A percentile compares a stretch with the other conserved stretches of the same genome.
phyloP scores from a whole-genome alignment of 1,140 invertebrate genomes.

The Pygmarrhopalites habei region DNA sequence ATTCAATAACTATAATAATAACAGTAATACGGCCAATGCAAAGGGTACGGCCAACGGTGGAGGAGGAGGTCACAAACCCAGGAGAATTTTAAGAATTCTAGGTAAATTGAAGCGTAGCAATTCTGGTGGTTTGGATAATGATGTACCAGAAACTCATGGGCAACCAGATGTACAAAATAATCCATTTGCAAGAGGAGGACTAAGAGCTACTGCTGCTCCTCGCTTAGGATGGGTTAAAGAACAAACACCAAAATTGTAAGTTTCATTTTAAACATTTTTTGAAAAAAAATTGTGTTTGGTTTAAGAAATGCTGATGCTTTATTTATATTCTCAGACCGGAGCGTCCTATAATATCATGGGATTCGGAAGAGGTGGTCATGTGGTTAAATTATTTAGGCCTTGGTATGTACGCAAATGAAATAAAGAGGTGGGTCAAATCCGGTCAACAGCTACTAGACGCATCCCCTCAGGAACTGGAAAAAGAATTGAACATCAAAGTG shows the following conservation, averaged over 20 bases:
- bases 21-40: background rate
- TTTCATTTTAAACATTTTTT: background rate
- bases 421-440: constrained; percentile 70
- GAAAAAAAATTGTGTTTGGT: too few species aligned
- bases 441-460: constrained; percentile 73
- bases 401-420: constrained; percentile 69
- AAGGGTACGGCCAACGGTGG: background rate
- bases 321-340: constrained; percentile 46
- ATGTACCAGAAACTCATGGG: constrained; percentile 48
- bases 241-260: constrained; percentile 25
- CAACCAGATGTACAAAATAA: background rate
- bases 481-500: constrained; percentile 70
- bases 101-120: constrained; percentile 59
- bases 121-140: constrained; percentile 60
- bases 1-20: too few species aligned
- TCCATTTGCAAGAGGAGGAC: constrained; percentile 59
- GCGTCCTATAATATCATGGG: constrained; percentile 66
- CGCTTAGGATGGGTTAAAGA: constrained; percentile 60
- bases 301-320: too few species aligned
- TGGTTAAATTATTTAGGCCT: constrained; percentile 86
- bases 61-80: constrained; percentile 31
- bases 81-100: constrained; percentile 34
- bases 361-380: constrained; percentile 70
- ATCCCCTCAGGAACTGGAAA: constrained; percentile 75
- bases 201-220: constrained; percentile 67